Percentiles rank a stretch among this genome's conserved stretches.
These are phyloP conservation scores for Drosophila nr. medialis DNA, from an alignment of 2,888 invertebrate genomes.

Conservation along the genomic window DNA sequence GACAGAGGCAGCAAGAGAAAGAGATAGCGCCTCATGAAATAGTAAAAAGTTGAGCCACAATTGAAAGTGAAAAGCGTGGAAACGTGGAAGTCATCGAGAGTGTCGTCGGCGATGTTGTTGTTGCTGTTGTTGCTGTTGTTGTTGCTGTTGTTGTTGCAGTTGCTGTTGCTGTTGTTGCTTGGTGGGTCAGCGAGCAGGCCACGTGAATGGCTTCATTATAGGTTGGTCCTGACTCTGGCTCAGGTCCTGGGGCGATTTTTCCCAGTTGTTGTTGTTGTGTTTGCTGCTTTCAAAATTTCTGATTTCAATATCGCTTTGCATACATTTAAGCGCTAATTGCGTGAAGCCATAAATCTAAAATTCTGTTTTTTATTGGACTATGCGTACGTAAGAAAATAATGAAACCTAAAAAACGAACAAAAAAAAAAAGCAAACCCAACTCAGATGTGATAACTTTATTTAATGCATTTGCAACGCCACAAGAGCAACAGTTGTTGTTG, in stretches of 20 bases:
- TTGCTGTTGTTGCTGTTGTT: slow-evolving; percentile 20
- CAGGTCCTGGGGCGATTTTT: slow-evolving; percentile 35
- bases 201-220: slow-evolving; percentile 67
- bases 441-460: slow-evolving; percentile 71
- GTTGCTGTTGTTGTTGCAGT: slow-evolving; percentile 21
- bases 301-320: slow-evolving; percentile 78
- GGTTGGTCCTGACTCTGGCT: slow-evolving; percentile 44
- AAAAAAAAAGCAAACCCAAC: slow-evolving; percentile 17
- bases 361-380: slow-evolving; percentile 62
- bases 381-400: slow-evolving; percentile 27
- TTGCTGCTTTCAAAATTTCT: slow-evolving; percentile 33
- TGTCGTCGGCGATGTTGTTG: slow-evolving; percentile 51
- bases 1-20: slow-evolving; percentile 11
- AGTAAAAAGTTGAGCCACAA: slow-evolving; percentile 77
- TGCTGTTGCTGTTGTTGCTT: slow-evolving; percentile 23
- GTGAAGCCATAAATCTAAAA: slow-evolving; percentile 80
- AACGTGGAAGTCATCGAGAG: slow-evolving; percentile 79
- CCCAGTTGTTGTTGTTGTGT: slow-evolving; percentile 12
- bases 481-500: slow-evolving; percentile 29
- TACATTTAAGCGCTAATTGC: slow-evolving; percentile 81
- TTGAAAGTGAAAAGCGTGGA: slow-evolving; percentile 83
- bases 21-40: slow-evolving; percentile 54
- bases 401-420: slow-evolving; percentile 27
- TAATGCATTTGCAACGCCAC: slow-evolving; percentile 67
- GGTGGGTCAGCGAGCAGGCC: slow-evolving; percentile 60